Base-by-base conservation (phyloP, 1,140 invertebrate species). In the Drepana arcuata region DNA sequence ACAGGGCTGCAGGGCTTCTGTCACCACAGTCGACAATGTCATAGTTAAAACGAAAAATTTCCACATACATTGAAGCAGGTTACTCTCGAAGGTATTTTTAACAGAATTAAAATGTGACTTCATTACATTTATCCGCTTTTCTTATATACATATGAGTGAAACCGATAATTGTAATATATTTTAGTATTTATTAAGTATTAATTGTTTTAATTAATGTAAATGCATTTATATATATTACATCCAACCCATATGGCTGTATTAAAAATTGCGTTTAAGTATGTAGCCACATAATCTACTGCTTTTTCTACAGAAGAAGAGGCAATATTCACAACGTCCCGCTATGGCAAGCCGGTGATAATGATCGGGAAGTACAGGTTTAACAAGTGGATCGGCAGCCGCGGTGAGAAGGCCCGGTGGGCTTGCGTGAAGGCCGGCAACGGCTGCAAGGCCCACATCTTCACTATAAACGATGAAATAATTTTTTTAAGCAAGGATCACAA, bases 1-100 rank as follows among this genome's bases (percentile, higher is more conserved):
- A 35, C 51, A 50, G 16, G 75, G 75, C 4, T 81, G 75, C 34
- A 50, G 73, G 4, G 75, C 75, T 0, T 64, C 66, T 3, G 35
- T 78, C 14, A 64, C 60, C 4, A 80, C 75, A 3, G 36, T 75
- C 1, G 55, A 75, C 10, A 68, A 70, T 34, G 28, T 68, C 15
- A 70, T 80, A 7, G 49, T 80, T 4, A 68, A 49, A 14, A 45
- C 48, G 2, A 67, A 45, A 26, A 79, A 79, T 36, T 51, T 40
- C 14, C 74, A 79, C 26, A 79, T 54, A 2, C 71, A 79, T 34
- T 34, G 12, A 31, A n/a, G n/a, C n/a, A n/a, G n/a, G n/a, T n/a
- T n/a, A n/a, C n/a, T n/a, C n/a, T n/a, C n/a, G n/a, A n/a, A n/a
- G n/a, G n/a, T n/a, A n/a, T n/a, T n/a, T n/a, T n/a, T n/a, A n/a